phyloP scores from a whole-genome alignment of 2,797 vertebrate genomes.

The Gila robusta region DNA sequence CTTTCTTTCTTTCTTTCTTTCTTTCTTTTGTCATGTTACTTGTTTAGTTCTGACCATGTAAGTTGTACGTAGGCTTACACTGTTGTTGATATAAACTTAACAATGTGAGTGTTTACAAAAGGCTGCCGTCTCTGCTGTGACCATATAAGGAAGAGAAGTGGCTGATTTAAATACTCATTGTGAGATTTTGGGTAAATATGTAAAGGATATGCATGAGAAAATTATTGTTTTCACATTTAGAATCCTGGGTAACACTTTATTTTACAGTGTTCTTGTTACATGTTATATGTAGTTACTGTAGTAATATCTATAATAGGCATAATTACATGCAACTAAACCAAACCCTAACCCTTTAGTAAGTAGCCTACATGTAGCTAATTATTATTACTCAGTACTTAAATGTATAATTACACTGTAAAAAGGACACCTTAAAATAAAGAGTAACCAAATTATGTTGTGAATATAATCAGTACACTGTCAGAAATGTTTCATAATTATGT shows the following conservation, averaged over 20 bases:
- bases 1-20: not conserved
- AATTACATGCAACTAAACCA: too few relatives aligned
- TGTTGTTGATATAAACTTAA: slow-evolving; percentile 31
- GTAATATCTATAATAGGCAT: too few relatives aligned
- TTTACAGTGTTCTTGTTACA: too few relatives aligned
- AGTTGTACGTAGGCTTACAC: not conserved
- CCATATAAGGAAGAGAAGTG: slow-evolving; percentile 89
- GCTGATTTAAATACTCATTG: slow-evolving; percentile 58
- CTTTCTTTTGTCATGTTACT: not conserved
- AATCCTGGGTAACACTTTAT: not conserved
- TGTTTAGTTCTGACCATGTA: not conserved
- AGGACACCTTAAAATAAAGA: too few relatives aligned
- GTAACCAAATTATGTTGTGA: not conserved
- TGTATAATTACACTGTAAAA: too few relatives aligned
- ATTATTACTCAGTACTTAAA: too few relatives aligned
- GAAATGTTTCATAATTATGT: not conserved
- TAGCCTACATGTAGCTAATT: too few relatives aligned
- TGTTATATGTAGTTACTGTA: too few relatives aligned
- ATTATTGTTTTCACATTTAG: not conserved
- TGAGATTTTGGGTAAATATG: not conserved
- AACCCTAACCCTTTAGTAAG: too few relatives aligned
- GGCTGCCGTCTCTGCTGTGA: slow-evolving; percentile 70
- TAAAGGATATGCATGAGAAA: not conserved
- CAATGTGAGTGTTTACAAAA: slow-evolving; percentile 56
- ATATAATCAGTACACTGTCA: not conserved